Evolutionary conservation across 2,888 invertebrate genomes (phyloP).

Genomic region (Rhodophaea formosa): DNA sequence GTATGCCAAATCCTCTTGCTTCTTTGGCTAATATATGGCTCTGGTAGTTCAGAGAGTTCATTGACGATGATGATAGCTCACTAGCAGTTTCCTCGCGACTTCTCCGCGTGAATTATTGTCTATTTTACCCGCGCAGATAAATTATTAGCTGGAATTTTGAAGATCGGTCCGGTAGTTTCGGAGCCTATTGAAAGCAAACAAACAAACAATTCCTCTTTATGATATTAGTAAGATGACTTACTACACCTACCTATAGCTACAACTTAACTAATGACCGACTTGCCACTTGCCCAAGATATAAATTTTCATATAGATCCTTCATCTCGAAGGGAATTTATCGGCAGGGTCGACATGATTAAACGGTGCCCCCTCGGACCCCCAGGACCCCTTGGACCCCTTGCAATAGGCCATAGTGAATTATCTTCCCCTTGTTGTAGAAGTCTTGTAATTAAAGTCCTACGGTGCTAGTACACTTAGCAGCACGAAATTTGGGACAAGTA

Average conservation of each 20-base stretch:
- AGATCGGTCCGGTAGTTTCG: too few relatives aligned
- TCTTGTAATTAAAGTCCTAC: slow-evolving; percentile 62
- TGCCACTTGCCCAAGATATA: slow-evolving; percentile 35
- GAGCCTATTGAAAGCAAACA: too few relatives aligned
- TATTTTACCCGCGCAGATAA: too few relatives aligned
- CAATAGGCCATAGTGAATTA: slow-evolving; percentile 70
- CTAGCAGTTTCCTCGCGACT: too few relatives aligned
- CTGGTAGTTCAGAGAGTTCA: too few relatives aligned
- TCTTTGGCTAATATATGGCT: too few relatives aligned
- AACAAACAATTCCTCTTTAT: too few relatives aligned
- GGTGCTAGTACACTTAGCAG: slow-evolving; percentile 7
- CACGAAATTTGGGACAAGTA: not conserved
- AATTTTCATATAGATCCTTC: slow-evolving; percentile 50
- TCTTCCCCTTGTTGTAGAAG: slow-evolving; percentile 58
- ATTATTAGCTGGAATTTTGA: too few relatives aligned
- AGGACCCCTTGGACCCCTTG: slow-evolving; percentile 38
- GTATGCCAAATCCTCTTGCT: too few relatives aligned
- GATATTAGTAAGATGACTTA: too few relatives aligned
- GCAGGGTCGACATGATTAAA: slow-evolving; percentile 60
- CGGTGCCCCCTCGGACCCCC: slow-evolving; percentile 34
- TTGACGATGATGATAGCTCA: too few relatives aligned
- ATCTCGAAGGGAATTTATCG: slow-evolving; percentile 49
- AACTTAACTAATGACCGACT: slow-evolving; percentile 13
- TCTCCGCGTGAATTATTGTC: too few relatives aligned
- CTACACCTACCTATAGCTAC: not conserved